A percentile compares a stretch with the other conserved stretches of the same genome.
phyloP scores from a whole-genome alignment of 2,113 vertebrate species.

The Regulus satrapa region DNA sequence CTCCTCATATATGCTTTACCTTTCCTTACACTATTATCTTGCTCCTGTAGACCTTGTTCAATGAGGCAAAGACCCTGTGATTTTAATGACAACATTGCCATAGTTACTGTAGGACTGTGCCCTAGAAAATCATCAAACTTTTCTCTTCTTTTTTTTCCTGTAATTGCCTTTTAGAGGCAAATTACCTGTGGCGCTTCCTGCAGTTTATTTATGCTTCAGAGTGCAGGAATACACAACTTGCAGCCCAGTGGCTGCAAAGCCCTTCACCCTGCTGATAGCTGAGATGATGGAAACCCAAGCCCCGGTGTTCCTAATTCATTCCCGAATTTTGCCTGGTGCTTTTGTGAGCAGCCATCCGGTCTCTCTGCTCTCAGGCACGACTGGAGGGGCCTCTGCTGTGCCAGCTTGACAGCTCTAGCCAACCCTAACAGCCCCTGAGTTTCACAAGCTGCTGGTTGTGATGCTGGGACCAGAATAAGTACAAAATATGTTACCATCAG shows the following conservation, averaged over 20 bases:
- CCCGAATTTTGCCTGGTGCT: not conserved
- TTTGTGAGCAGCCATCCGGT: not conserved
- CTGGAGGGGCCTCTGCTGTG: not conserved
- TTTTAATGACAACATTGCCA: constrained; percentile 6
- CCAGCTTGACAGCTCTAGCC: not conserved
- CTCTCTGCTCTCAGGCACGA: not conserved
- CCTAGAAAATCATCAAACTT: not conserved
- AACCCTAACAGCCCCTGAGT: not conserved
- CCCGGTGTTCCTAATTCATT: not conserved
- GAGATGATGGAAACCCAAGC: not conserved
- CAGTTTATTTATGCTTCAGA: not conserved
- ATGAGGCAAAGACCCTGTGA: not conserved
- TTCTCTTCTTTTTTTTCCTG: not conserved
- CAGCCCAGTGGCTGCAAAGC: not conserved
- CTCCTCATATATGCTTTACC: not conserved
- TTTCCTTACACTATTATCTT: not conserved
- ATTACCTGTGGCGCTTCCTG: not conserved
- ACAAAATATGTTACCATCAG: constrained; percentile 39
- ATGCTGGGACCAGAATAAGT: not conserved
- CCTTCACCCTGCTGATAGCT: not conserved
- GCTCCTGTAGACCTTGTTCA: not conserved
- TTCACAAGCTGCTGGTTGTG: not conserved
- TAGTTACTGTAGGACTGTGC: not conserved
- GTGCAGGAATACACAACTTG: not conserved
- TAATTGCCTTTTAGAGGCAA: not conserved